Conservation (phyloP, 92 coral and sea anemone genomes). For the Zoanthus solanderi region DNA sequence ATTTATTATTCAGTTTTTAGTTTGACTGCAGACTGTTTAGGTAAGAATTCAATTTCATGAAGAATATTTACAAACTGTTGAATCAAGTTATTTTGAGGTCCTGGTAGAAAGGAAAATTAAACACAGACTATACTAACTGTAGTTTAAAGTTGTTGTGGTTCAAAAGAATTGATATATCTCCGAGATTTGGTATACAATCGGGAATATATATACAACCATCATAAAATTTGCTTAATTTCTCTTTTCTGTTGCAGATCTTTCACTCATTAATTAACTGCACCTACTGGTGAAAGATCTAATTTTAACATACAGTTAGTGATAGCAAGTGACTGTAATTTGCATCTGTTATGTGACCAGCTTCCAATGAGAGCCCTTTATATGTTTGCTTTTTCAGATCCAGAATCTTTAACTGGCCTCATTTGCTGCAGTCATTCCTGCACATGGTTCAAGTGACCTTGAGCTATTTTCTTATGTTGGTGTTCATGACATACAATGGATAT, state of each 20-base stretch:
- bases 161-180: too few species aligned
- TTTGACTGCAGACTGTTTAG: background rate
- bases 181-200: too few species aligned
- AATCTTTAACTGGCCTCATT: slow-evolving; percentile 86
- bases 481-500: slow-evolving; percentile 97
- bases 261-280: too few species aligned
- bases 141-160: too few species aligned
- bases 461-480: slow-evolving; percentile 97
- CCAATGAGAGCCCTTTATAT: background rate
- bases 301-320: background rate
- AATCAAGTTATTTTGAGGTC: too few species aligned
- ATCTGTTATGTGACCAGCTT: background rate
- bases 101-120: too few species aligned
- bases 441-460: slow-evolving; percentile 90
- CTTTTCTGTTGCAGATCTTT: too few species aligned
- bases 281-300: too few species aligned
- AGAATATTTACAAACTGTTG: background rate
- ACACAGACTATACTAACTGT: too few species aligned
- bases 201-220: too few species aligned
- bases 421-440: slow-evolving; percentile 83
- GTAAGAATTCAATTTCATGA: too few species aligned
- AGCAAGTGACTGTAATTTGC: background rate
- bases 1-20: background rate
- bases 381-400: slow-evolving; percentile 63
- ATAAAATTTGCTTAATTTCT: too few species aligned